Percentiles rank a stretch among this genome's conserved stretches.
Conservation (phyloP, 2,797 vertebrate genomes). For the Chelmon rostratus region DNA sequence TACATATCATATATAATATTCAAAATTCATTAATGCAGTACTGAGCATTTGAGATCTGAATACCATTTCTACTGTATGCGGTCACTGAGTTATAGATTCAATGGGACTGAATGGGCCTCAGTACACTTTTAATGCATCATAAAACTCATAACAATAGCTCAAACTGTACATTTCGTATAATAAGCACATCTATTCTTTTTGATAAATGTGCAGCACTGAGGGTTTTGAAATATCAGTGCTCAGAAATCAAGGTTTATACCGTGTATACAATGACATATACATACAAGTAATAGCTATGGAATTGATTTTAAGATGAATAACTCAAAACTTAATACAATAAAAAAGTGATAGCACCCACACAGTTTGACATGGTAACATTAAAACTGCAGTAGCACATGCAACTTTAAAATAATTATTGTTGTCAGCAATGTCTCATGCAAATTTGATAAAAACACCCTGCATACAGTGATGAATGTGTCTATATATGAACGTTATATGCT, state of each 20-base stretch:
- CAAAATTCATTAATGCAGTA: neutral
- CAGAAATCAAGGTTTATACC: neutral
- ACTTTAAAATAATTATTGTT: no score
- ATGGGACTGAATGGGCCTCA: neutral
- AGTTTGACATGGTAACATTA: neutral
- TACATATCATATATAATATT: no score
- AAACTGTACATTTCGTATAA: neutral
- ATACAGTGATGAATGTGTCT: no score
- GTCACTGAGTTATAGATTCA: neutral
- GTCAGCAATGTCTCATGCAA: no score
- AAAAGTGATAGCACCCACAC: neutral
- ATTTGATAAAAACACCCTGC: no score
- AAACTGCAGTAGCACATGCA: neutral
- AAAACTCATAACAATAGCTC: neutral
- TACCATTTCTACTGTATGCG: neutral
- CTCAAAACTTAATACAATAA: neutral
- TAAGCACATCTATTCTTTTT: neutral
- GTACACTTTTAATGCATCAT: neutral
- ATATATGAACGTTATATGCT: neutral
- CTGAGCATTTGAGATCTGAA: neutral
- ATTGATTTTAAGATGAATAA: neutral
- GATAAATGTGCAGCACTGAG: neutral
- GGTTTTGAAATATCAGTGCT: neutral
- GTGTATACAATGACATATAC: neutral
- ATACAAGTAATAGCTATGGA: neutral